Base-by-base conservation (phyloP, 2,888 invertebrate genomes). In the Vannuccia rotundouncinata region DNA sequence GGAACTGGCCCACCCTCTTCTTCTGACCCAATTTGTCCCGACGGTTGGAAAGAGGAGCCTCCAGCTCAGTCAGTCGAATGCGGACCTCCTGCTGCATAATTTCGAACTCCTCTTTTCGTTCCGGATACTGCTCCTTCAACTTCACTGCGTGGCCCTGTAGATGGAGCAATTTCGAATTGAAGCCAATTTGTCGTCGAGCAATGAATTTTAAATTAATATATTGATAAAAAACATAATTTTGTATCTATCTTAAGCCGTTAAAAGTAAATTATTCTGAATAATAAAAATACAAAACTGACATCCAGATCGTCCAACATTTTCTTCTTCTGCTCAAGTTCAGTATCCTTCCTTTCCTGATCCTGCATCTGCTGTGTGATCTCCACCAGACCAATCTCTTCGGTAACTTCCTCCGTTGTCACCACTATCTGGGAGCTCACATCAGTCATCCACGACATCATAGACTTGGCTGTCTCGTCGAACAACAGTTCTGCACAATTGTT, bases 91-190 rank as follows among this genome's bases (percentile, higher is more conserved):
- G 94, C 88, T 98, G 97, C 90, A 98, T 97, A 75, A 92, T 92
- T 84, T 94, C 93, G 85, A 99, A 98, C 86, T 95, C 95, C 82
- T 95, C 94, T 90, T 95, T 93, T 87, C 97, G 95, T 83, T 97
- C 95, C 0, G 99, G 98, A 78, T 95, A 95, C 74, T 94, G 92
- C 85, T 94, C 93, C 87, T 95, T 93, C 83, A 99, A 90, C 86
- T 95, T 94, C 83, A 94, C 93, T 0, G 97, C 95, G 89, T 99
- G 98, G 81, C 93, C 83, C 86, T 87, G 81, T 60, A 82, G 82
- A 82, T n/a, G n/a, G n/a, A n/a, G n/a, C n/a, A n/a, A 78, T n/a
- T n/a, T n/a, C n/a, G n/a, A n/a, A n/a, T n/a, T n/a, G n/a, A n/a
- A n/a, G n/a, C n/a, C n/a, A n/a, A n/a, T n/a, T n/a, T n/a, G n/a